Evolutionary conservation across 2,797 vertebrate species (phyloP).

Genomic region (Paedocypris micromegethes): DNA sequence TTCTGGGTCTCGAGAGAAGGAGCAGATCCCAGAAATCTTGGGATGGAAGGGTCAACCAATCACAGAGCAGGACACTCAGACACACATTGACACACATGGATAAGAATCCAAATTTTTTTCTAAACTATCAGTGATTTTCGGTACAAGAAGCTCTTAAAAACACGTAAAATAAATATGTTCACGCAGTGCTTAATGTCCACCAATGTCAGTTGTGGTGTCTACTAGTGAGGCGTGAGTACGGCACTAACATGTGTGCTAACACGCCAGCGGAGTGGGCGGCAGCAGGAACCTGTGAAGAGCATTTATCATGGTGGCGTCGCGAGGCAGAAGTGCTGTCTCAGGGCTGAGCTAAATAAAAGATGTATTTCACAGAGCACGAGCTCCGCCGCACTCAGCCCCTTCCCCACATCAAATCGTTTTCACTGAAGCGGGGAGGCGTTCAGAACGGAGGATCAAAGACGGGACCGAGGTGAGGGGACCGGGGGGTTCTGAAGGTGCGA

Average conservation of each 20-base stretch:
- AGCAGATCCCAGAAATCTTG: no score
- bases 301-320: constrained; percentile 42
- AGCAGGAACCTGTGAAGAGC: constrained; percentile 27
- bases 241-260: constrained; percentile 38
- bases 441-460: constrained; percentile 29
- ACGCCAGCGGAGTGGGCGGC: constrained; percentile 12
- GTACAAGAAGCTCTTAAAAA: no score
- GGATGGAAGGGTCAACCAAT: no score
- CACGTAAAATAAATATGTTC: no score
- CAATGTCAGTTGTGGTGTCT: constrained; percentile 9
- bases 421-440: constrained; percentile 12
- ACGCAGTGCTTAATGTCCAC: background rate
- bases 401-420: constrained; percentile 38
- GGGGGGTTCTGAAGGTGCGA: constrained; percentile 22
- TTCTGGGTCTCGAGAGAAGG: no score
- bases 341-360: constrained; percentile 49
- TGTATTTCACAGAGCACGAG: constrained; percentile 40
- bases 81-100: no score
- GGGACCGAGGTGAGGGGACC: constrained; percentile 14
- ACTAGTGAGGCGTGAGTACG: constrained; percentile 3
- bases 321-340: constrained; percentile 41
- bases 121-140: no score
- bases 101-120: no score
- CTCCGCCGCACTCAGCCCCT: constrained; percentile 37
- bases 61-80: no score